Conservation (phyloP, 37 sponge, comb jelly and placozoan species). For the Diacarnus erythraeanus region DNA sequence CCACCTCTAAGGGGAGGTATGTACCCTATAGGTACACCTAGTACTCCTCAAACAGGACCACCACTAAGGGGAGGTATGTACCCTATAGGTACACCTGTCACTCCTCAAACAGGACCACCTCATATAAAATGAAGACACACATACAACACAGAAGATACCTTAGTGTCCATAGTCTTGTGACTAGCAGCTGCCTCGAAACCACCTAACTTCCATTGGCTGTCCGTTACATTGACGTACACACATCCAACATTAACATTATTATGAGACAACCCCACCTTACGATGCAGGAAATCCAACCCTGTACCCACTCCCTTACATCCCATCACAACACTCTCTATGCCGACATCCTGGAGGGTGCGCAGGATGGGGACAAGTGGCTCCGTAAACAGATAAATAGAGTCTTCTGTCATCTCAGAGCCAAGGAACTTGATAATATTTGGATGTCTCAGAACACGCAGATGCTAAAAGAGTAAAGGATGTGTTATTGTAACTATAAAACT, state of each 20-base stretch:
- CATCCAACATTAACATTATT: slow-evolving; percentile 46
- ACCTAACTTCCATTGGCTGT: slow-evolving; percentile 62
- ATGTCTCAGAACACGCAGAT: slow-evolving; percentile 69
- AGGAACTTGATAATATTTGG: slow-evolving; percentile 79
- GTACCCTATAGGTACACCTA: too few relatives aligned
- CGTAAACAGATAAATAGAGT: slow-evolving; percentile 27
- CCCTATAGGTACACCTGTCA: too few relatives aligned
- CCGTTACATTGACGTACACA: slow-evolving; percentile 39
- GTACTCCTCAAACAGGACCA: too few relatives aligned
- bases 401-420: slow-evolving; percentile 6
- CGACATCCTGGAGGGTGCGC: not conserved
- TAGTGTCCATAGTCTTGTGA: slow-evolving; percentile 15
- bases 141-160: slow-evolving; percentile 11
- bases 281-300: slow-evolving; percentile 62
- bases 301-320: slow-evolving; percentile 62
- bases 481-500: too few relatives aligned
- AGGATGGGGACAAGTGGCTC: slow-evolving; percentile 54
- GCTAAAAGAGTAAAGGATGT: too few relatives aligned
- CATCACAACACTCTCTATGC: slow-evolving; percentile 44
- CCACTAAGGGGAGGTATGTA: too few relatives aligned
- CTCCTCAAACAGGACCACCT: not conserved
- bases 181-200: slow-evolving; percentile 53
- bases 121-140: not conserved
- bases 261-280: slow-evolving; percentile 49
- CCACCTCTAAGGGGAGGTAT: too few relatives aligned